phyloP scores from a whole-genome alignment of 2,888 invertebrate species.

The Perizoma affinitatum region DNA sequence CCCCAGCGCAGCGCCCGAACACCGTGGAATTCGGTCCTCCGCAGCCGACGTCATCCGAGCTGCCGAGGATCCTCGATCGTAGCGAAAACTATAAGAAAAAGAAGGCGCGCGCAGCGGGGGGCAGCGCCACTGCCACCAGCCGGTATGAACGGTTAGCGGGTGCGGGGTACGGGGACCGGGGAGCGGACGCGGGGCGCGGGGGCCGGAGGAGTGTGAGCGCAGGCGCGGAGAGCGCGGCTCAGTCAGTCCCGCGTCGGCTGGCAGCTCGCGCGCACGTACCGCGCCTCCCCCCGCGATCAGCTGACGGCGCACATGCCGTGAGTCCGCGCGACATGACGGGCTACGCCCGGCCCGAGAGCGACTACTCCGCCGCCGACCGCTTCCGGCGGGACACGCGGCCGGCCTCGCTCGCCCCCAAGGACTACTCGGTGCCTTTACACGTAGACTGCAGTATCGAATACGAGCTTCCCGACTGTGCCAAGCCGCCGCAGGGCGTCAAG shows the following conservation, averaged over 20 bases:
- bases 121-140: slow-evolving; percentile 31
- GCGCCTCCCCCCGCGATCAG: slow-evolving; percentile 67
- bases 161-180: slow-evolving; percentile 44
- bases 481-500: slow-evolving; percentile 92
- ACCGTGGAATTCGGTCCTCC: background rate
- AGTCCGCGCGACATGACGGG: slow-evolving; percentile 79
- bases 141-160: slow-evolving; percentile 47
- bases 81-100: slow-evolving; percentile 27
- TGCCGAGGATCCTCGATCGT: slow-evolving; percentile 9
- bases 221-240: slow-evolving; percentile 44
- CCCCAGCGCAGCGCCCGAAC: slow-evolving; percentile 29
- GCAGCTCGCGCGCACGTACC: slow-evolving; percentile 64
- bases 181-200: slow-evolving; percentile 41
- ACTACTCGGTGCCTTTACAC: slow-evolving; percentile 93
- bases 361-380: slow-evolving; percentile 78
- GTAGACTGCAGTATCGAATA: slow-evolving; percentile 96
- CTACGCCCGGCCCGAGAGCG: slow-evolving; percentile 79
- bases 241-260: slow-evolving; percentile 67
- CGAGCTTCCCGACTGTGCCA: slow-evolving; percentile 94
- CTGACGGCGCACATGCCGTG: slow-evolving; percentile 81
- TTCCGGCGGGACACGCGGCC: slow-evolving; percentile 77
- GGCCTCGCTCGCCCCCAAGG: slow-evolving; percentile 86
- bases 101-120: slow-evolving; percentile 44
- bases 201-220: slow-evolving; percentile 34
- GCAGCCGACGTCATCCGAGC: slow-evolving; percentile 16